Conservation (phyloP, 2,888 invertebrate species). For the Tortrix viridana region DNA sequence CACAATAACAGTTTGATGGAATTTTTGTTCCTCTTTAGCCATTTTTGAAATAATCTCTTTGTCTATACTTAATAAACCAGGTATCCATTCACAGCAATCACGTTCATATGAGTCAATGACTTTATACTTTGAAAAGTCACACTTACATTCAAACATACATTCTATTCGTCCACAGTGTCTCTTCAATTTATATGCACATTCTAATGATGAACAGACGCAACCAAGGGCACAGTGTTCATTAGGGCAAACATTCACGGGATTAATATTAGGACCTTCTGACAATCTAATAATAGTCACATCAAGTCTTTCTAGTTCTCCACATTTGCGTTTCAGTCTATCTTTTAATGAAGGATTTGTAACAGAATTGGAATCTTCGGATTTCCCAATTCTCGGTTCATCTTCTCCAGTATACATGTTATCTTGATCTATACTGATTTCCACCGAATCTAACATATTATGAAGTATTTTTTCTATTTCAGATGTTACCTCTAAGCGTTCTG, state of each 20-base stretch:
- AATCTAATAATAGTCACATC: conserved; percentile 87
- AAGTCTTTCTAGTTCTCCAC: conserved; percentile 83
- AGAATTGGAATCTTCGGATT: conserved; percentile 42
- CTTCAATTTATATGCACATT: conserved; percentile 66
- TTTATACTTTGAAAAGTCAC: conserved; percentile 65
- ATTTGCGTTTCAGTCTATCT: conserved; percentile 67
- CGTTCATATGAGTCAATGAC: conserved; percentile 53
- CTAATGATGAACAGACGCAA: conserved; percentile 87
- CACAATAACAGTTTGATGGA: conserved; percentile 88
- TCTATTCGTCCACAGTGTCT: conserved; percentile 86
- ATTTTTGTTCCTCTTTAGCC: conserved; percentile 88
- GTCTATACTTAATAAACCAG: conserved; percentile 71
- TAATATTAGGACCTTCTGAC: conserved; percentile 51
- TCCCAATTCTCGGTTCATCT: conserved; percentile 61
- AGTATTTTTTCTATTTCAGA: conserved; percentile 72
- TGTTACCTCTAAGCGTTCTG: conserved; percentile 37
- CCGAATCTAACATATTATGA: conserved; percentile 82
- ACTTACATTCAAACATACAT: conserved; percentile 84
- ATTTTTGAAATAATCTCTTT: conserved; percentile 81
- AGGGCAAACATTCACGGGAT: conserved; percentile 61
- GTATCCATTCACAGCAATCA: conserved; percentile 54
- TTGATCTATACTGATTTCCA: conserved; percentile 85
- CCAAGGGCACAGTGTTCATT: conserved; percentile 86
- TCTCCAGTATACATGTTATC: conserved; percentile 70
- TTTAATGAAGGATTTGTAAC: conserved; percentile 48